Evolutionary conservation across 1,140 invertebrate species (phyloP).

Genomic region (Aphis craccivora): DNA sequence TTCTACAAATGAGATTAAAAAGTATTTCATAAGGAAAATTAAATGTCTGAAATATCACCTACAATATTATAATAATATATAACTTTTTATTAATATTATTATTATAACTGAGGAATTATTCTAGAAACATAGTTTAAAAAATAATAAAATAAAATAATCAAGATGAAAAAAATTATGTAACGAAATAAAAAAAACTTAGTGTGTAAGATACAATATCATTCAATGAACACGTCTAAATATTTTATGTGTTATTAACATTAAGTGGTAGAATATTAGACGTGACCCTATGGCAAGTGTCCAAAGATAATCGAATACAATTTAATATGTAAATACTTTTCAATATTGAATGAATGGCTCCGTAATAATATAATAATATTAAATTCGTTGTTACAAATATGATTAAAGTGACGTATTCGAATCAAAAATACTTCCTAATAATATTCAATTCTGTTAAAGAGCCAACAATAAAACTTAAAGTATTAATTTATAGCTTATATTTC

Average conservation of each 20-base stretch:
- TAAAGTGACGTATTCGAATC: neutral
- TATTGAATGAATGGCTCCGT: neutral
- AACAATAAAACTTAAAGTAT: neutral
- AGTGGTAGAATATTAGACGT: neutral
- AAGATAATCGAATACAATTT: neutral
- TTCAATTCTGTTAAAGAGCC: neutral
- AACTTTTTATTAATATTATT: neutral
- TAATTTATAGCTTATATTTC: neutral
- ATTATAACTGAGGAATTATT: neutral
- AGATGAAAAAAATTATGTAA: neutral
- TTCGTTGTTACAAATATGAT: neutral
- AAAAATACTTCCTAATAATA: neutral
- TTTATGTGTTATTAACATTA: neutral
- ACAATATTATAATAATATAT: neutral
- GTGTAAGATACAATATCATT: neutral
- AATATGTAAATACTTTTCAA: neutral
- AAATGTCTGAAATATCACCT: neutral
- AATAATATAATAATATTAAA: neutral
- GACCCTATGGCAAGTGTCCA: neutral
- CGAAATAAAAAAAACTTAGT: neutral
- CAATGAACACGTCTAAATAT: neutral
- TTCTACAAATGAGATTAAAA: neutral
- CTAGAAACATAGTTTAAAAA: neutral
- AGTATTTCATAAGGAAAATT: neutral
- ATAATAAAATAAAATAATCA: neutral